phyloP scores from a whole-genome alignment of 1,140 invertebrate species.

The Calycopis cecrops region DNA sequence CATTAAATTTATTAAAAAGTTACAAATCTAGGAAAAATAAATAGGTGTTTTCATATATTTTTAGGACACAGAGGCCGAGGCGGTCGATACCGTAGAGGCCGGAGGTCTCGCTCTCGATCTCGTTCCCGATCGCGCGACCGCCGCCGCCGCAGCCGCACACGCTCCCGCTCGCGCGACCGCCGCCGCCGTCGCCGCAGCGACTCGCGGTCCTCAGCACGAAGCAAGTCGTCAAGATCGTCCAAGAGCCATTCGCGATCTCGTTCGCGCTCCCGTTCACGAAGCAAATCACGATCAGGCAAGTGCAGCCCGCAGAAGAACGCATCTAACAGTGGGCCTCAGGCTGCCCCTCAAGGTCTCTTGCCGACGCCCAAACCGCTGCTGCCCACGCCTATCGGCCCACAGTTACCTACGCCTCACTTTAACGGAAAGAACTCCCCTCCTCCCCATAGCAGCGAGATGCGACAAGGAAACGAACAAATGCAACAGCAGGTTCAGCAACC shows the following conservation, averaged over 20 bases:
- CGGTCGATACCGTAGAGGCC: slow-evolving; percentile 56
- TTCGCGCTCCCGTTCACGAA: slow-evolving; percentile 63
- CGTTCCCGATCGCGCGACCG: slow-evolving; percentile 53
- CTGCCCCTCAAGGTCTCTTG: slow-evolving; percentile 51
- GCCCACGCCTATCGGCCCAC: slow-evolving; percentile 56
- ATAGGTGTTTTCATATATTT: too few relatives aligned
- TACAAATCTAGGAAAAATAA: too few relatives aligned
- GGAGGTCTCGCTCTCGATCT: slow-evolving; percentile 57
- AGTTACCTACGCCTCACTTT: slow-evolving; percentile 35
- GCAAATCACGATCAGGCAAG: slow-evolving; percentile 74
- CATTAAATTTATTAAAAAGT: too few relatives aligned
- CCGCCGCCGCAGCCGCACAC: slow-evolving; percentile 47
- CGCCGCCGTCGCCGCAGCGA: slow-evolving; percentile 65
- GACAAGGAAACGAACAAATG: slow-evolving; percentile 27
- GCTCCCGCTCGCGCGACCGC: slow-evolving; percentile 55
- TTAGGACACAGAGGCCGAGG: slow-evolving; percentile 68
- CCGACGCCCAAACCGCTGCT: slow-evolving; percentile 63
- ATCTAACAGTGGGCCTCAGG: slow-evolving; percentile 45
- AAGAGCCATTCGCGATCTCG: slow-evolving; percentile 50
- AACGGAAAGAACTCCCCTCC: slow-evolving; percentile 38
- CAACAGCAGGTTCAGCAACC: slow-evolving; percentile 29
- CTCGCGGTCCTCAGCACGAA: slow-evolving; percentile 48
- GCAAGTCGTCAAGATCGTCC: slow-evolving; percentile 62
- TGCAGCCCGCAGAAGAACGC: slow-evolving; percentile 66
- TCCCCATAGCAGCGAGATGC: slow-evolving; percentile 24